Evolutionary conservation across 2,113 vertebrate species (phyloP).

Genomic region (Psephotus haematonotus): DNA sequence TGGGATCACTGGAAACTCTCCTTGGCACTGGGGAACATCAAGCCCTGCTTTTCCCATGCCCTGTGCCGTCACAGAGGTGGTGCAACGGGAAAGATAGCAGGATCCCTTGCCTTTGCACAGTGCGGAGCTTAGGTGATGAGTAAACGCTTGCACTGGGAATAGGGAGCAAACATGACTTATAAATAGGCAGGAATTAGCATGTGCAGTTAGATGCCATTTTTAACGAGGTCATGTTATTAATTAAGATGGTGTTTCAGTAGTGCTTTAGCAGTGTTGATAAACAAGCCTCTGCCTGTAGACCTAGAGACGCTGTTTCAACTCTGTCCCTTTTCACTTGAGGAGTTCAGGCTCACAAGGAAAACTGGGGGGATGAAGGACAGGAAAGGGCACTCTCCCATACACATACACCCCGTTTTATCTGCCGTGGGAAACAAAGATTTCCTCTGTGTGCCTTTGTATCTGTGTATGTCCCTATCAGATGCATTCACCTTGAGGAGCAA

Average conservation of each 20-base stretch:
- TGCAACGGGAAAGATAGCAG: background rate
- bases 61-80: background rate
- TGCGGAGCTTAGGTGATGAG: background rate
- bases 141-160: conserved; percentile 23
- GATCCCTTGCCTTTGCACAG: background rate
- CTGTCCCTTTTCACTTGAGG: background rate
- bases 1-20: background rate
- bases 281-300: background rate
- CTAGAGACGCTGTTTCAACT: background rate
- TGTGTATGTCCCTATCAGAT: background rate
- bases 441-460: background rate
- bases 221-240: conserved; percentile 52
- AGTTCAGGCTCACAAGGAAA: background rate
- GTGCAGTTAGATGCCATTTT: conserved; percentile 32
- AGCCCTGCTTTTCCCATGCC: background rate
- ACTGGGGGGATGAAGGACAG: background rate
- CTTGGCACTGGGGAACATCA: background rate
- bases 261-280: conserved; percentile 35
- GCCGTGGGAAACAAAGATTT: background rate
- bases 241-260: conserved; percentile 39
- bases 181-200: conserved; percentile 39
- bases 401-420: background rate
- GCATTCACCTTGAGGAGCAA: conserved; percentile 26
- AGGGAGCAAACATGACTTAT: conserved; percentile 7
- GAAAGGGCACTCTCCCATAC: background rate